Percentiles rank a stretch among this genome's conserved stretches.
phyloP scores from a whole-genome alignment of 1,140 invertebrate species.

The Drosophila sp. region DNA sequence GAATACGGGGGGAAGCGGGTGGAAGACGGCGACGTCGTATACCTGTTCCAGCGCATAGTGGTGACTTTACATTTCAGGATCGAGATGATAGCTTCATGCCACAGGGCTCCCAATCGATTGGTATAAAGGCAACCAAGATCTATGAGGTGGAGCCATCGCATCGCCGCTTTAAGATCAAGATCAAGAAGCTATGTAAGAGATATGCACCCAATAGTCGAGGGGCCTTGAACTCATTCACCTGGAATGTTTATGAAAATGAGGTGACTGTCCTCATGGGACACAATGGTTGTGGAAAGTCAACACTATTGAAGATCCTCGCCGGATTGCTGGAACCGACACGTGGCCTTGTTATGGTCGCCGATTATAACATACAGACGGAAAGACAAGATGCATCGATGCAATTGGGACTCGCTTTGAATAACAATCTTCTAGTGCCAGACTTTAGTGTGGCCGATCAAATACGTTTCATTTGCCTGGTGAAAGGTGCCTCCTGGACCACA shows the following conservation, averaged over 20 bases:
- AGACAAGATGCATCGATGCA: constrained; percentile 47
- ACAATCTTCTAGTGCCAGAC: constrained; percentile 36
- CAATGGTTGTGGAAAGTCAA: constrained; percentile 93
- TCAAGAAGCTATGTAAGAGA: constrained; percentile 72
- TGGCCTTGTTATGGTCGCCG: constrained; percentile 90
- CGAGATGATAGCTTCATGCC: constrained; percentile 20
- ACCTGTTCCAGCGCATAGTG: constrained; percentile 12
- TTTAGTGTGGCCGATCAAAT: constrained; percentile 57
- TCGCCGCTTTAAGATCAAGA: constrained; percentile 66
- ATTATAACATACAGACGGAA: constrained; percentile 85
- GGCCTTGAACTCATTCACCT: constrained; percentile 87
- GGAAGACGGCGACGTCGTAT: constrained; percentile 22
- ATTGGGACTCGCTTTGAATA: constrained; percentile 53
- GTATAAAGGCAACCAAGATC: constrained; percentile 66
- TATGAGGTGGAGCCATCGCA: constrained; percentile 72
- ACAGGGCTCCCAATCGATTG: constrained; percentile 29
- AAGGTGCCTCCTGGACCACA: constrained; percentile 21
- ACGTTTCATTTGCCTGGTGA: constrained; percentile 85
- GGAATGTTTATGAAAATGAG: constrained; percentile 86
- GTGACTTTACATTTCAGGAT: constrained; percentile 35
- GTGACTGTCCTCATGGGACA: constrained; percentile 92
- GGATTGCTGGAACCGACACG: constrained; percentile 90
- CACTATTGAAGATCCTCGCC: constrained; percentile 91
- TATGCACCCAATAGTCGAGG: constrained; percentile 81
- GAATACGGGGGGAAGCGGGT: constrained; percentile 41